phyloP scores from a whole-genome alignment of 1,140 invertebrate species.

The Chironomus striatipennis region DNA sequence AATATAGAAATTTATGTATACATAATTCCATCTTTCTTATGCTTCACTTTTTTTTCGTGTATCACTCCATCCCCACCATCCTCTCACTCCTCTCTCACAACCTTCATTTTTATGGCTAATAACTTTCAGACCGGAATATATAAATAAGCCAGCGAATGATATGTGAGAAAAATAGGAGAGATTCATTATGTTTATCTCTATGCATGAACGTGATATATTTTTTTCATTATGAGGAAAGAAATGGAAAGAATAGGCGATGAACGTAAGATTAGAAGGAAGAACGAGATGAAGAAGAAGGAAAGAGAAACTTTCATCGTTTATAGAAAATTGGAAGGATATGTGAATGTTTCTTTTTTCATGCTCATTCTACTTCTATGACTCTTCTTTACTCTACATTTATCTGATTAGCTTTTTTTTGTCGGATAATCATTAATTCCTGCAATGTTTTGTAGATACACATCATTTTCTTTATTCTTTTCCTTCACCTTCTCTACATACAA shows the following conservation, averaged over 20 bases:
- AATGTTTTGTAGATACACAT: neutral
- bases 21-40: neutral
- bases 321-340: conserved; percentile 18
- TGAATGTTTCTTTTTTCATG: neutral
- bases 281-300: neutral
- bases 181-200: conserved; percentile 24
- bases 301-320: conserved; percentile 20
- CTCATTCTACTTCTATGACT: neutral
- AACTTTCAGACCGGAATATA: conserved; percentile 12
- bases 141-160: conserved; percentile 1
- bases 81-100: too few relatives aligned
- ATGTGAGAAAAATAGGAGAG: conserved; percentile 14
- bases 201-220: conserved; percentile 20
- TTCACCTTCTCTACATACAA: neutral
- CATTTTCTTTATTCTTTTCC: neutral
- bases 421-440: conserved; percentile 17
- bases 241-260: neutral
- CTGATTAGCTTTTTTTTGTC: conserved; percentile 20
- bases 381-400: neutral
- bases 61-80: too few relatives aligned
- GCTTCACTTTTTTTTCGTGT: neutral
- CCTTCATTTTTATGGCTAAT: neutral
- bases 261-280: neutral
- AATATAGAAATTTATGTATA: neutral
- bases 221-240: neutral